Evolutionary conservation across 1,140 invertebrate genomes (phyloP).

Genomic region (Drosophila nasuta): DNA sequence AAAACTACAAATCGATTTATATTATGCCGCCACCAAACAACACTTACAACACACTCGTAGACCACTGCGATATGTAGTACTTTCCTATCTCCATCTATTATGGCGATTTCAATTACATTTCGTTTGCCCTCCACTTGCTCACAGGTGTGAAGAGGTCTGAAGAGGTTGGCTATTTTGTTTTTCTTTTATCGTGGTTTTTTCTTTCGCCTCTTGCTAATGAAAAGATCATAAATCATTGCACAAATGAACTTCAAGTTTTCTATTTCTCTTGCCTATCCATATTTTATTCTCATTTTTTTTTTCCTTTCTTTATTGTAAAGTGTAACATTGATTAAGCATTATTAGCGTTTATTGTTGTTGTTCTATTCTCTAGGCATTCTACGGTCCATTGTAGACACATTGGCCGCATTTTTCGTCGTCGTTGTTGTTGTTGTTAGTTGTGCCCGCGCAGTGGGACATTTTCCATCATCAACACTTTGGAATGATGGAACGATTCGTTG

Average conservation of each 20-base stretch:
- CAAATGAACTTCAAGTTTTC: constrained; percentile 72
- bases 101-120: constrained; percentile 64
- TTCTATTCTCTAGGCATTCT: constrained; percentile 45
- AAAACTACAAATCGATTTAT: constrained; percentile 63
- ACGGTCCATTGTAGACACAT: constrained; percentile 52
- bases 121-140: constrained; percentile 62
- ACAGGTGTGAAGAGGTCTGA: constrained; percentile 72
- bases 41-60: constrained; percentile 35
- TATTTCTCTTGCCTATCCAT: constrained; percentile 30
- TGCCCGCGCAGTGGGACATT: constrained; percentile 74
- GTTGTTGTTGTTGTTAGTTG: constrained; percentile 49
- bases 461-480: constrained; percentile 78
- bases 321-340: constrained; percentile 83
- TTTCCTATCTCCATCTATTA: constrained; percentile 18
- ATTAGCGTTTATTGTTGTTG: constrained; percentile 77
- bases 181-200: constrained; percentile 34
- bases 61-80: no score
- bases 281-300: constrained; percentile 30
- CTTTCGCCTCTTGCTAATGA: constrained; percentile 63
- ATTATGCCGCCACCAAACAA: constrained; percentile 30
- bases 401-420: constrained; percentile 52
- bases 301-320: constrained; percentile 69
- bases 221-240: constrained; percentile 76
- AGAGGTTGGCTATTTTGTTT: background rate
- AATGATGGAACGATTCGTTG: constrained; percentile 77